Conservation (phyloP, 2,797 vertebrate species). For the Chaenodraco wilsoni region DNA sequence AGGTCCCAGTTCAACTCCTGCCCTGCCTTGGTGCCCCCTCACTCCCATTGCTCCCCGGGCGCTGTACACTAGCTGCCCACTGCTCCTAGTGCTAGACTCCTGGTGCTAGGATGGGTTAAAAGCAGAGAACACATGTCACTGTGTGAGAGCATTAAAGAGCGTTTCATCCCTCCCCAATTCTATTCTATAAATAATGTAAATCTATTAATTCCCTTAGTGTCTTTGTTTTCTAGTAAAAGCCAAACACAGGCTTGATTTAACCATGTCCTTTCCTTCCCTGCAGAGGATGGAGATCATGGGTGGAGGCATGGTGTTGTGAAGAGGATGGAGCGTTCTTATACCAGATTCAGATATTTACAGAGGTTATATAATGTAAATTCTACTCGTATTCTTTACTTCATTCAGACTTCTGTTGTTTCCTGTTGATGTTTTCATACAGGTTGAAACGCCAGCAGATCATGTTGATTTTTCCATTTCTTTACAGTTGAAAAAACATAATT, state of each 20-base stretch:
- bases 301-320: constrained; percentile 91
- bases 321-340: background rate
- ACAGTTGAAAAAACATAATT: background rate
- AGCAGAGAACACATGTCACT: too few relatives aligned
- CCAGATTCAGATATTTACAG: constrained; percentile 29
- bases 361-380: constrained; percentile 43
- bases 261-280: constrained; percentile 2
- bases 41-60: too few relatives aligned
- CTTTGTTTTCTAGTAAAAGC: background rate
- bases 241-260: background rate
- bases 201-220: background rate
- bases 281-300: constrained; percentile 97
- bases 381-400: background rate
- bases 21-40: too few relatives aligned
- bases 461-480: constrained; percentile 22
- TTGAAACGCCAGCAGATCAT: constrained; percentile 15
- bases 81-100: too few relatives aligned
- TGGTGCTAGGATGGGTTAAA: too few relatives aligned
- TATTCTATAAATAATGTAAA: background rate
- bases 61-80: too few relatives aligned
- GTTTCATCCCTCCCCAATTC: too few relatives aligned
- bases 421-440: constrained; percentile 7
- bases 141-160: too few relatives aligned
- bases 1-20: too few relatives aligned
- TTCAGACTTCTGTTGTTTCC: background rate